Conservation (phyloP, 2,113 vertebrate species). For the Rafetus swinhoei region DNA sequence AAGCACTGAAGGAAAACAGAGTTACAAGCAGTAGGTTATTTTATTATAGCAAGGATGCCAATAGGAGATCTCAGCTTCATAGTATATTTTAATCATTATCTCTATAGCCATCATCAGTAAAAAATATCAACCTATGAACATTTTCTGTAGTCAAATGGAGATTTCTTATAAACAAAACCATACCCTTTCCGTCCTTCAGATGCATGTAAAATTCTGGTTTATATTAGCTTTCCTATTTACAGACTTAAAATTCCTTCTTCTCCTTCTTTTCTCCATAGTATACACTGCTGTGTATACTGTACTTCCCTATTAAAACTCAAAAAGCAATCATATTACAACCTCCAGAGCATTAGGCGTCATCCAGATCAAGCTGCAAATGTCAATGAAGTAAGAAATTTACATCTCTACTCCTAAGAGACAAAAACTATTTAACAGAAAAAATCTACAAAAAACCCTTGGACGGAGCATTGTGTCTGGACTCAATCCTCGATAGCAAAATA, state of each 20-base stretch:
- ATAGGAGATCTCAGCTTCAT: neutral
- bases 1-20: neutral
- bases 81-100: neutral
- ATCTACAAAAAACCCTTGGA: neutral
- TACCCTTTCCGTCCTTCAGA: conserved; percentile 26
- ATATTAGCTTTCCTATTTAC: conserved; percentile 24
- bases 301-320: neutral
- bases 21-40: neutral
- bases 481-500: neutral
- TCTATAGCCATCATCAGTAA: neutral
- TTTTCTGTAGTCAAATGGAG: conserved; percentile 41
- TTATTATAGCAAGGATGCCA: neutral
- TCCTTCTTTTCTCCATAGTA: neutral
- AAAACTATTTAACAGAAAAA: too few species aligned
- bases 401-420: neutral
- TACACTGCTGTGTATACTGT: neutral
- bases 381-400: neutral
- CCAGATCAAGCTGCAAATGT: neutral
- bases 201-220: conserved; percentile 53
- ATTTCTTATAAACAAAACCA: conserved; percentile 33
- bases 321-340: neutral
- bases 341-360: neutral
- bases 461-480: neutral
- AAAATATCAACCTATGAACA: conserved; percentile 1
- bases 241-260: conserved; percentile 26